phyloP scores from a whole-genome alignment of 2,797 vertebrate genomes.

The Labroides dimidiatus region DNA sequence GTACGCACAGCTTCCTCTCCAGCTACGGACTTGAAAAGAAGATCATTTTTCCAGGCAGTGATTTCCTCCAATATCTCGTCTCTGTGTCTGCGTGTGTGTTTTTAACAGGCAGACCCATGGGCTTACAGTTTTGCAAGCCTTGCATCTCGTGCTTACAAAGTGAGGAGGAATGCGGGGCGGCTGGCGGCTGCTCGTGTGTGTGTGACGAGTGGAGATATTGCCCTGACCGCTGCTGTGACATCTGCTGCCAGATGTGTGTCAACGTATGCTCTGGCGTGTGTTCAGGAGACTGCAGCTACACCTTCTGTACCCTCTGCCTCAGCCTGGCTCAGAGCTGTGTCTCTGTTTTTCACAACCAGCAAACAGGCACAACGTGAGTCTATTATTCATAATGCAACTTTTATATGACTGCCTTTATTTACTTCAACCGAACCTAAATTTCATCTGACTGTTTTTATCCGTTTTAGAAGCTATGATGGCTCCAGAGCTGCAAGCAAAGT shows the following conservation, averaged over 20 bases:
- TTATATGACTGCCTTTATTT: slow-evolving; percentile 5
- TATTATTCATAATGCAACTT: slow-evolving; percentile 12
- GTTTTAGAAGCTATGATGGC: slow-evolving; percentile 40
- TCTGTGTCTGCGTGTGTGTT: slow-evolving; percentile 33
- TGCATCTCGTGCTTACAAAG: slow-evolving; percentile 62
- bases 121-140: slow-evolving; percentile 71
- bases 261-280: slow-evolving; percentile 69
- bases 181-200: slow-evolving; percentile 41
- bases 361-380: slow-evolving; percentile 45
- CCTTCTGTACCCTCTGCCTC: slow-evolving; percentile 74
- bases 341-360: slow-evolving; percentile 32
- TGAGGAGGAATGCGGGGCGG: slow-evolving; percentile 44
- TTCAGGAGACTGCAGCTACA: slow-evolving; percentile 78
- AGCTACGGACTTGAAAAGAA: slow-evolving; percentile 54
- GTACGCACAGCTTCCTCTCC: slow-evolving; percentile 47
- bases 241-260: slow-evolving; percentile 81
- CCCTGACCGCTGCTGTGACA: slow-evolving; percentile 79
- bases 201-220: slow-evolving; percentile 57
- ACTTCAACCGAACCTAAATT: background rate
- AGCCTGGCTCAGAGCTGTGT: slow-evolving; percentile 53
- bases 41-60: slow-evolving; percentile 63
- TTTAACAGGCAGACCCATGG: slow-evolving; percentile 69
- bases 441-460: slow-evolving; percentile 21
- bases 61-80: slow-evolving; percentile 67
- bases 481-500: slow-evolving; percentile 9